phyloP scores from a whole-genome alignment of 1,140 invertebrate genomes.

The Pogonomyrmex californicus region DNA sequence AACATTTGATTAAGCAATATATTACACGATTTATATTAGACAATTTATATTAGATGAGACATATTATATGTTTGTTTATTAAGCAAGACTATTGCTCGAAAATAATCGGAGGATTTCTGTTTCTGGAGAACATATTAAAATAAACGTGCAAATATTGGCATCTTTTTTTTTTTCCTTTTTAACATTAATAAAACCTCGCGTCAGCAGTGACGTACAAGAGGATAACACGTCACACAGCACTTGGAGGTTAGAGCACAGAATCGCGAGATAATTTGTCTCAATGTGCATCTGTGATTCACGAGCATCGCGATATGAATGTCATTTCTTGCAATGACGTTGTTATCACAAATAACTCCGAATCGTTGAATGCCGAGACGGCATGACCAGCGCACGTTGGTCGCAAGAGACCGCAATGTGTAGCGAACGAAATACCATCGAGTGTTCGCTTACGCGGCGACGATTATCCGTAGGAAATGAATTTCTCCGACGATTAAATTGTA shows the following conservation, averaged over 20 bases:
- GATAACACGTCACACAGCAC: conserved; percentile 43
- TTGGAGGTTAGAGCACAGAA: conserved; percentile 22
- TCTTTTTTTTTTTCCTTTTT: not conserved
- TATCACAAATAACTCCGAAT: conserved; percentile 49
- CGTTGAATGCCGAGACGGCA: conserved; percentile 48
- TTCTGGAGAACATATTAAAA: not conserved
- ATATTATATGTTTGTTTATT: not conserved
- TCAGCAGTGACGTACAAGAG: not conserved
- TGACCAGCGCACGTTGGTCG: conserved; percentile 34
- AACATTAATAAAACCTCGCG: not conserved
- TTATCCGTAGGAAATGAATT: not conserved
- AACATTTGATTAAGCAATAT: not conserved
- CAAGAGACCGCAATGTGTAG: not conserved
- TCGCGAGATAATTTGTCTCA: not conserved
- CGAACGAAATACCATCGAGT: not conserved
- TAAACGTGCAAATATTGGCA: not conserved
- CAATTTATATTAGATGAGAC: not conserved
- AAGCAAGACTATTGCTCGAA: not conserved
- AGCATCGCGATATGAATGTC: not conserved
- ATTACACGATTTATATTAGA: not conserved
- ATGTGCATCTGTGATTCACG: not conserved
- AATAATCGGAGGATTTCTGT: not conserved
- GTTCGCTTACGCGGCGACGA: not conserved
- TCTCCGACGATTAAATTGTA: not conserved
- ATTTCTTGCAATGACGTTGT: not conserved